Base-by-base conservation (phyloP, 2,797 vertebrate genomes). In the Macrochelys suwanniensis region DNA sequence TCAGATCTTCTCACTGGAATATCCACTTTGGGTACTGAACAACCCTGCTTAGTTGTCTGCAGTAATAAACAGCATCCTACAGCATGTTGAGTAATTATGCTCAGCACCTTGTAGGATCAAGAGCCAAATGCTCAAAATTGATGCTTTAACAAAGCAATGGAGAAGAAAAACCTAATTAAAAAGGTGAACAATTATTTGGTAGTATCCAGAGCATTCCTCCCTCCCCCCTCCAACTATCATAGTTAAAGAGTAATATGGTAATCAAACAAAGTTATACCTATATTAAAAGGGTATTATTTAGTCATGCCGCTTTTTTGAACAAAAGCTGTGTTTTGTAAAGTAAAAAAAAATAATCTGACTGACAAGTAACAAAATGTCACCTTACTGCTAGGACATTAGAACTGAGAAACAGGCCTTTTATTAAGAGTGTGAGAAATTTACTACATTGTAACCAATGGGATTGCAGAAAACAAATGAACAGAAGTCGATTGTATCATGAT, bases 371-470 rank as follows among this genome's bases (percentile, higher is more conserved):
- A 96, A 91, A 86, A 31, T 3, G 5, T n/a, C 56, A 79, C 59
- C 13, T 53, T 21, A 45, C n/a, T 78, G 68, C 42, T 53, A n/a
- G 23, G 50, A 26, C 23, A 6, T 45, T 42, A 80, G 31, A 5
- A 68, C 65, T 74, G 79, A 90, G 76, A 88, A 94, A 84, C 11
- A 77, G 50, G 79, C 56, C 74, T 76, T 33, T 56, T 37, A 5
- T 17, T 8, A 78, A 56, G 37, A 51, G 82, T 7, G 80, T 77
- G 78, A 37, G 50, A 80, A 49, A 50, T n/a, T 37, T 13, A 80
- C 53, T 77, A 50, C 47, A 83, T 93, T 89, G 76, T 82, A 74
- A 57, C 5, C 74, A 80, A 81, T 26, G 11, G 83, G 93, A 92
- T 84, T 54, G 76, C 19, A 42, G 59, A 78, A 92, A 90, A 89